Conservation (phyloP, 2,888 invertebrate genomes). For the Minunthozetes semirufus region DNA sequence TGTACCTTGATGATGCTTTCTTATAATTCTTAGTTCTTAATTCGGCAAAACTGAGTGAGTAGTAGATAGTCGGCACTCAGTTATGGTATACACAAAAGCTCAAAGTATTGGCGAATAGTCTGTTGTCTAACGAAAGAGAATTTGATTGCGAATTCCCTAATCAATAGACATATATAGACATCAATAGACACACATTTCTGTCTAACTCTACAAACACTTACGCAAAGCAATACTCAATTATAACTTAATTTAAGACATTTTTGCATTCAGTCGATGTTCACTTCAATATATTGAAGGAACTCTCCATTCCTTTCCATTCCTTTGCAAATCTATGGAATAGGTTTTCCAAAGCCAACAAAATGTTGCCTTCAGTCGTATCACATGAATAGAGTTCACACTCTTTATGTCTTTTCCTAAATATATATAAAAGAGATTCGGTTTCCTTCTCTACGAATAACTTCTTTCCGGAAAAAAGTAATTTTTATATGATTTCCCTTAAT, state of each 20-base stretch:
- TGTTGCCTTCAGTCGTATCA: too few relatives aligned
- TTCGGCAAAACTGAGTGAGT: too few relatives aligned
- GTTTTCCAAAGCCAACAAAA: too few relatives aligned
- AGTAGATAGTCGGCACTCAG: too few relatives aligned
- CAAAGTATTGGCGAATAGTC: neutral
- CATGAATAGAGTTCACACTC: neutral
- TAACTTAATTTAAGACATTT: conserved; percentile 29
- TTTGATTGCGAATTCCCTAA: conserved; percentile 27
- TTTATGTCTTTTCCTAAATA: neutral
- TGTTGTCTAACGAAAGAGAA: conserved; percentile 5
- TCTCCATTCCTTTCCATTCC: too few relatives aligned
- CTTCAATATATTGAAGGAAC: neutral
- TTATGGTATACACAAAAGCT: too few relatives aligned
- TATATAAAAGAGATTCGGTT: too few relatives aligned
- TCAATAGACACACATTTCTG: conserved; percentile 19
- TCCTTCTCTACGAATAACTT: too few relatives aligned
- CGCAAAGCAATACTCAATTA: conserved; percentile 15
- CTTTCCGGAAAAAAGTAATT: too few relatives aligned
- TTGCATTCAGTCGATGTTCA: conserved; percentile 1
- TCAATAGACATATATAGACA: neutral
- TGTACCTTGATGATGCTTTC: too few relatives aligned
- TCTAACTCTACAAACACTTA: neutral
- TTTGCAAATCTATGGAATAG: neutral
- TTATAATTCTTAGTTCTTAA: too few relatives aligned
- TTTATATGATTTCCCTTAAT: neutral